Conservation (phyloP, 2,797 vertebrate species). For the Echiichthys vipera region DNA sequence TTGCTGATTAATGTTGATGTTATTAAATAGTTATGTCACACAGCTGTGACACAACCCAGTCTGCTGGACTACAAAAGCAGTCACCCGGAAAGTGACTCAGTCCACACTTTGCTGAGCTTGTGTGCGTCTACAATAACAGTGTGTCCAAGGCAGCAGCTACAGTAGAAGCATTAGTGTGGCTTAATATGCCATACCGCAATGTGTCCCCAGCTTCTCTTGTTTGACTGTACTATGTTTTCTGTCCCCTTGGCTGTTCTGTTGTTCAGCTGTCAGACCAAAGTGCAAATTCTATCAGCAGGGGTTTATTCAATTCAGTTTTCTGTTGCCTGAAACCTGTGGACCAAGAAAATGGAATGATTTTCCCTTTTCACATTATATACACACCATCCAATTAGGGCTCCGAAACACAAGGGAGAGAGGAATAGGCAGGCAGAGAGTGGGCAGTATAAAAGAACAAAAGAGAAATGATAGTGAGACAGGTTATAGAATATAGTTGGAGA, state of each 20-base stretch:
- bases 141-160: conserved; percentile 38
- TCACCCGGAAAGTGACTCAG: conserved; percentile 20
- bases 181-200: conserved; percentile 39
- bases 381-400: conserved; percentile 70
- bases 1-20: too few species aligned
- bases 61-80: conserved; percentile 9
- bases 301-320: conserved; percentile 64
- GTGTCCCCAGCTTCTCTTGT: conserved; percentile 25
- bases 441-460: conserved; percentile 46
- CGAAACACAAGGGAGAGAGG: conserved; percentile 42
- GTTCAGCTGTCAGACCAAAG: conserved; percentile 67
- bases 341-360: conserved; percentile 70
- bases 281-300: conserved; percentile 69
- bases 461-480: conserved; percentile 16
- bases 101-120: background rate
- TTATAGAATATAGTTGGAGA: conserved; percentile 30
- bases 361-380: conserved; percentile 54
- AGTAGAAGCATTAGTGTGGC: conserved; percentile 34
- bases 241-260: conserved; percentile 55
- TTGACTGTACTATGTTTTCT: conserved; percentile 48
- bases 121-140: conserved; percentile 1
- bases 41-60: conserved; percentile 7
- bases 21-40: conserved; percentile 30
- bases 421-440: conserved; percentile 43
- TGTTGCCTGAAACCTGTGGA: conserved; percentile 62